Evolutionary conservation across 2,888 invertebrate genomes (phyloP), one percentile per base, ranked within the genome.

Genomic region (Scaptomyza tumidula): DNA sequence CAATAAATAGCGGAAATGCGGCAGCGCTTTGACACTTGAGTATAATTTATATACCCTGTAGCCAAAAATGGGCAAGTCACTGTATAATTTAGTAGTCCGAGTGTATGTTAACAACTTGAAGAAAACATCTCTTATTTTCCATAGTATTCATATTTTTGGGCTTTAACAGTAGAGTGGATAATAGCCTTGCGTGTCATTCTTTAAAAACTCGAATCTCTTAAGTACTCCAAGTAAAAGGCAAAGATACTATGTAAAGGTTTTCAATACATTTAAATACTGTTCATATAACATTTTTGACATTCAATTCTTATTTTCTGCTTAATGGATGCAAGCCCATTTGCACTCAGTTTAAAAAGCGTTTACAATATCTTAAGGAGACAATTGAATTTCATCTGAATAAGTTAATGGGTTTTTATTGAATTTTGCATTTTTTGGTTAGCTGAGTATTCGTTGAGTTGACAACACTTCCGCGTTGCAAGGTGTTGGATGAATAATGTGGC

Each of bases 401-500:
- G 41, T 54, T 29, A 41, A 16, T 41, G 1, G 7, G 29, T 45
- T 45, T 56, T 50, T 45, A 19, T 29, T 35, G 56, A 55, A 24
- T 48, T 1, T 71, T 62, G 60, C 66, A 35, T 13, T 61, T 52
- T 70, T 62, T 52, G 39, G 74, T 66, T 56, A 33, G 48, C 29
- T 55, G 50, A 29, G 66, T 57, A 57, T 39, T 57, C 60, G 31
- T 52, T 74, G 73, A n/a, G n/a, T n/a, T n/a, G n/a, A n/a, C n/a
- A n/a, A 71, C 50, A 82, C 77, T 82, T 82, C 82, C 82, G 82
- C 75, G 75, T 82, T 77, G 79, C 72, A 72, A 70, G 71, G 53
- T 71, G 78, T 53, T 64, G 50, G 60, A 65, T 79, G 85, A 81
- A 71, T 85, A 77, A 85, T 85, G 79, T 58, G 66, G 54, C 43